Evolutionary conservation across 2,113 vertebrate genomes (phyloP).

Genomic region (Lathamus discolor): DNA sequence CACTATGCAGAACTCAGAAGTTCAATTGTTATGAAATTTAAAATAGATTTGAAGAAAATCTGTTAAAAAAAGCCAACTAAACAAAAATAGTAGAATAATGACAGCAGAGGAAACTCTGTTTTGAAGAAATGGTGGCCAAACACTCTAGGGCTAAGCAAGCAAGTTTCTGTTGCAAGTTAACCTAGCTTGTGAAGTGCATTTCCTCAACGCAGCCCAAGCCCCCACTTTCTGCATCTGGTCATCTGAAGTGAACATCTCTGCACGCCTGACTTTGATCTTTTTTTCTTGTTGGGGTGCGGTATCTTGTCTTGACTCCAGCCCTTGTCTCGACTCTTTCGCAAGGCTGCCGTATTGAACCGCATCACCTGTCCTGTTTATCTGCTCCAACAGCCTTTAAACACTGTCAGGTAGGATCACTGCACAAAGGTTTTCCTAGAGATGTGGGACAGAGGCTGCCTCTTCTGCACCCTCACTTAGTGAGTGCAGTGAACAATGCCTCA

Average conservation of each 20-base stretch:
- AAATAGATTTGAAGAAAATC: neutral
- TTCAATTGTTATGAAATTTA: neutral
- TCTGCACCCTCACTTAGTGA: accelerated
- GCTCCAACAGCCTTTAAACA: neutral
- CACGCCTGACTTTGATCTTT: accelerated
- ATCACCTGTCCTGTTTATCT: neutral
- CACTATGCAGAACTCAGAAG: neutral
- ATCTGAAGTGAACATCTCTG: neutral
- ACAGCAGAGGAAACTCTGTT: neutral
- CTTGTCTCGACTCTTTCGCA: neutral
- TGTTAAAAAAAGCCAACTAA: neutral
- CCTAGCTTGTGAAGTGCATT: neutral
- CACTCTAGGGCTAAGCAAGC: neutral
- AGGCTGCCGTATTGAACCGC: neutral
- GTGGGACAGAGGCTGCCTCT: neutral
- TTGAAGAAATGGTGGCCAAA: neutral
- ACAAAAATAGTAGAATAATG: neutral
- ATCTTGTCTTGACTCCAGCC: neutral
- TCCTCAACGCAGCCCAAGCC: neutral
- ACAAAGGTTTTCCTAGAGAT: neutral
- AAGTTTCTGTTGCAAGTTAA: neutral
- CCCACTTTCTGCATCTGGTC: neutral
- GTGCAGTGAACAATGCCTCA: neutral
- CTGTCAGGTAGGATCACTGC: neutral
- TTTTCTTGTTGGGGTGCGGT: neutral